Evolutionary conservation across 2,797 vertebrate species (phyloP).

Genomic region (Toxotes lorentzi): DNA sequence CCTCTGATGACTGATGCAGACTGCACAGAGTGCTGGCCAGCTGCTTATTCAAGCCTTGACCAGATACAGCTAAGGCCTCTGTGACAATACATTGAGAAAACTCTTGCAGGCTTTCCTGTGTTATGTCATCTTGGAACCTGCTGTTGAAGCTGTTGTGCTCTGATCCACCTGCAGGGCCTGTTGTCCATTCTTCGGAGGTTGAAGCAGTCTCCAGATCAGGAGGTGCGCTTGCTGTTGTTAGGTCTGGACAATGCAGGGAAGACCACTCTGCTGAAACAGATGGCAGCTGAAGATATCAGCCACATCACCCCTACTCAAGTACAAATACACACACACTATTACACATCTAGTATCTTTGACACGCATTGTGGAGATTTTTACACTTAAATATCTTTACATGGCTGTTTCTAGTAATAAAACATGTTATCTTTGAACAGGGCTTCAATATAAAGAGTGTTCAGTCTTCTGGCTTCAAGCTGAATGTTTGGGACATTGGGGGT

Average conservation of each 20-base stretch:
- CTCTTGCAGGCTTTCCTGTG: conserved; percentile 4
- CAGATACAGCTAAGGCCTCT: conserved; percentile 6
- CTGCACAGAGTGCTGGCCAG: background rate
- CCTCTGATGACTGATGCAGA: conserved; percentile 30
- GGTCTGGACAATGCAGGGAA: conserved; percentile 97
- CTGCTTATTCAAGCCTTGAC: conserved; percentile 27
- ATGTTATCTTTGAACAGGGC: conserved; percentile 76
- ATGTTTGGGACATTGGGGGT: conserved; percentile 91
- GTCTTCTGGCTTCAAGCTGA: conserved; percentile 88
- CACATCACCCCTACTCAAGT: conserved; percentile 86
- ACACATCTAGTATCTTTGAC: conserved; percentile 1
- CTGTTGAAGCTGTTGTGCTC: conserved; percentile 14
- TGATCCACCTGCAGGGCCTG: conserved; percentile 87
- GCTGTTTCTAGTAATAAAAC: background rate
- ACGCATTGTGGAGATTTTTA: conserved; percentile 2
- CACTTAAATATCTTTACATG: background rate
- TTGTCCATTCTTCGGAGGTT: conserved; percentile 93
- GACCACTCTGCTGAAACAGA: conserved; percentile 89
- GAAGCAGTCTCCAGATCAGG: conserved; percentile 94
- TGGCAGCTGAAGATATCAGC: conserved; percentile 84
- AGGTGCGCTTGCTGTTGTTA: conserved; percentile 94
- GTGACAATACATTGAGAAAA: conserved; percentile 15
- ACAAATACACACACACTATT: conserved; percentile 26
- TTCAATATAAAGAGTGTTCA: conserved; percentile 91
- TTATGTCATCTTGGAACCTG: conserved; percentile 4